Evolutionary conservation across 2,113 vertebrate species (phyloP), one percentile per base, ranked within the genome.

Genomic region (Mesocricetus auratus): DNA sequence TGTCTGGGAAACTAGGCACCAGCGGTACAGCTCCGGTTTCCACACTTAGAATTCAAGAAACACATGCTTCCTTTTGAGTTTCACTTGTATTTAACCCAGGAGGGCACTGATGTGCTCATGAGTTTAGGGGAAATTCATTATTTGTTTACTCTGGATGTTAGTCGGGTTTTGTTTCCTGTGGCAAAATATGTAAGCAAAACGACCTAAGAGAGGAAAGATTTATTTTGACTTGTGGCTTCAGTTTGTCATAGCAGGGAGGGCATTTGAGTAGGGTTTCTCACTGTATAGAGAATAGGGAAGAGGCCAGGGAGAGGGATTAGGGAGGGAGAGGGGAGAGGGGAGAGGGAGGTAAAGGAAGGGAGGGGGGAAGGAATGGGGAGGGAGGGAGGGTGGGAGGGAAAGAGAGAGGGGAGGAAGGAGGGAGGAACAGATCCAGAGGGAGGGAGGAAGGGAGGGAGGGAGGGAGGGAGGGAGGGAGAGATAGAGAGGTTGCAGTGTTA

Each of bases 11-110:
- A 56, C 33, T 36, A 53, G 64, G 42, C 19, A 56, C n/a, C 36
- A 82, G 62, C 36, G 69, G 42, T 24, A 56, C 58, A 58, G 93
- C 62, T 83, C 8, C 9, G 47, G 8, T 78, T 66, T 93, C 78
- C 90, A 91, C 39, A 86, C 60, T 62, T 88, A 50, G 36, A 82
- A 85, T 58, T 87, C n/a, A 15, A 82, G 24, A 75, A 60, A 12
- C 73, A 39, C 45, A 39, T 86, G 62, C 39, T 85, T 86, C 50
- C 19, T 90, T 78, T 89, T 89, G 69, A 86, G 29, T 64, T 39
- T 82, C 64, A 36, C 47, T 42, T 86, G 56, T 69, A 53, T 8
- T 56, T 7, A 53, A 58, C 36, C 74, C 11, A 29, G 62, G 62
- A 36, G 12, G 13, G 17, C 33, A 71, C 42, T 56, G 71, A 89